phyloP scores from a whole-genome alignment of 2,888 invertebrate species.

The Rhimphoctona megacephalus region DNA sequence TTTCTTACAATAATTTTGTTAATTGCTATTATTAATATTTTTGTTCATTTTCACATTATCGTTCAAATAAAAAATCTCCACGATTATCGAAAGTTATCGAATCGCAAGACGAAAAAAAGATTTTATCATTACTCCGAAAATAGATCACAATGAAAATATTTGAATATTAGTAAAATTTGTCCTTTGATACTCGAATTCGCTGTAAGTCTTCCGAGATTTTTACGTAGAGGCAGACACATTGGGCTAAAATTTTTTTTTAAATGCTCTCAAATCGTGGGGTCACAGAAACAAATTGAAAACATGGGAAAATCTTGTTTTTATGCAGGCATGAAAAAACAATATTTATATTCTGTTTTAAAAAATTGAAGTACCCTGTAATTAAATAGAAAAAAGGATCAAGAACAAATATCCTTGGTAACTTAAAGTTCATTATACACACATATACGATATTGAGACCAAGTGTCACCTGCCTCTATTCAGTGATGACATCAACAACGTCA shows the following conservation, averaged over 20 bases:
- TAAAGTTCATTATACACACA: neutral
- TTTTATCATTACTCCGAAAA: neutral
- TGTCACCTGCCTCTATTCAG: conserved; percentile 79
- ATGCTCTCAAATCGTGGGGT: no score
- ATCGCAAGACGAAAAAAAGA: no score
- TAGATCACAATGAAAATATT: neutral
- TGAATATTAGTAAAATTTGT: neutral
- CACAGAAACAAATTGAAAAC: neutral
- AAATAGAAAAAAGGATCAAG: neutral
- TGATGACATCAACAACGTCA: conserved; percentile 80
- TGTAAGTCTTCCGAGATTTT: neutral
- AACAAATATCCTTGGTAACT: conserved; percentile 5
- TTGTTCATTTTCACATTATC: no score
- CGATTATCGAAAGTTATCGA: no score
- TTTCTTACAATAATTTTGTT: no score
- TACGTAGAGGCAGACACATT: neutral
- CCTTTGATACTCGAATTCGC: neutral
- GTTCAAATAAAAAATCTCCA: no score
- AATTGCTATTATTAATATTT: no score
- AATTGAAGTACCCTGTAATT: neutral
- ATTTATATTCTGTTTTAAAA: neutral
- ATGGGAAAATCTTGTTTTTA: neutral
- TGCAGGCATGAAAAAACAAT: neutral
- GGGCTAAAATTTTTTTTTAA: no score
- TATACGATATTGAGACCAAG: conserved; percentile 63